phyloP scores from a whole-genome alignment of 1,140 invertebrate genomes.

The Drosophila lini region DNA sequence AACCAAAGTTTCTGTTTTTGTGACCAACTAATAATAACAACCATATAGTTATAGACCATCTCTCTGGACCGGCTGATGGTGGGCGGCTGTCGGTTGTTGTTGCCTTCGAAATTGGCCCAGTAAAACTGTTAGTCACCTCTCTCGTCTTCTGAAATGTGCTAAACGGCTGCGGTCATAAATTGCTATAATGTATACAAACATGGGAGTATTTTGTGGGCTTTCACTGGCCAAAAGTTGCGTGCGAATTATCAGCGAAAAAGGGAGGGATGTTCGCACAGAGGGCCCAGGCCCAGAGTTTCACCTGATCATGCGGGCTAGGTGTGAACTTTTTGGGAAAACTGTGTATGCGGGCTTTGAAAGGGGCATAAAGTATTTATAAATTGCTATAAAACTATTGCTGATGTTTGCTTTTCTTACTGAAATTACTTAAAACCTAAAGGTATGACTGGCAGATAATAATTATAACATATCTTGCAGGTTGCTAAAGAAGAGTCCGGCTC shows the following conservation, averaged over 20 bases:
- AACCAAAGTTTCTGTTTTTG: conserved; percentile 28
- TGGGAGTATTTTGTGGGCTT: conserved; percentile 66
- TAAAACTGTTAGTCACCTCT: conserved; percentile 29
- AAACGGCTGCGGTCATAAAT: conserved; percentile 68
- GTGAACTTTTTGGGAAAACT: conserved; percentile 26
- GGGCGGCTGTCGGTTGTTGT: conserved; percentile 35
- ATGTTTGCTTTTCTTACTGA: background rate
- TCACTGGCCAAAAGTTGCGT: conserved; percentile 65
- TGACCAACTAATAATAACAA: conserved; percentile 43
- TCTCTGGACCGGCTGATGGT: conserved; percentile 4
- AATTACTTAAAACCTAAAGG: too few relatives aligned
- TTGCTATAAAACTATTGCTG: background rate
- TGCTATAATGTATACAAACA: conserved; percentile 47
- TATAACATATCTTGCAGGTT: too few relatives aligned
- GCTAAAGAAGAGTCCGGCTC: background rate
- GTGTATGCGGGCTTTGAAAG: conserved; percentile 13
- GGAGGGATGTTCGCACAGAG: conserved; percentile 16
- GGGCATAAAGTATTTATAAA: background rate
- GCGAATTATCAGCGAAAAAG: conserved; percentile 47
- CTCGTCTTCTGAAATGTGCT: conserved; percentile 53
- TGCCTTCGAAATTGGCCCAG: conserved; percentile 17
- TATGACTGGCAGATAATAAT: too few relatives aligned
- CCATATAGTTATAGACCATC: conserved; percentile 10
- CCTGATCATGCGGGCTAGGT: conserved; percentile 47
- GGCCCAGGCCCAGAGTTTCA: conserved; percentile 15